Percentiles rank a stretch among this genome's conserved stretches.
phyloP scores from a whole-genome alignment of 2,888 invertebrate species.

The Kuschelorhynchus macadamiae region DNA sequence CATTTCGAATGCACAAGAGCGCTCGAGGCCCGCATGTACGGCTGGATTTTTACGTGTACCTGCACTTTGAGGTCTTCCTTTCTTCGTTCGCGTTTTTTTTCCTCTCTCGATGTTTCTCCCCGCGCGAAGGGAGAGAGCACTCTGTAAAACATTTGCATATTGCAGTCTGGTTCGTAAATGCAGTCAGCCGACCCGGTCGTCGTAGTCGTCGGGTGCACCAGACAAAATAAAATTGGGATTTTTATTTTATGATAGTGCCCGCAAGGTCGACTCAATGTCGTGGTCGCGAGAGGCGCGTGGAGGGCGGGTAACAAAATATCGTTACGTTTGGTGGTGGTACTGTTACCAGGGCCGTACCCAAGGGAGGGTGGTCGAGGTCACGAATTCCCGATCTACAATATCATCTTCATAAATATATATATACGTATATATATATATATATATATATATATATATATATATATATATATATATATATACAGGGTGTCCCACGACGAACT shows the following conservation, averaged over 20 bases:
- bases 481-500: too few species aligned
- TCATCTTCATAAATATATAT: too few species aligned
- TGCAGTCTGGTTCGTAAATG: constrained; percentile 34
- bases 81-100: constrained; percentile 15
- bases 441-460: too few species aligned
- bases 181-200: constrained; percentile 22
- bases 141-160: constrained; percentile 38
- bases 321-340: too few species aligned
- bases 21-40: constrained; percentile 17
- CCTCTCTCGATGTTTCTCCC: constrained; percentile 2
- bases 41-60: constrained; percentile 39
- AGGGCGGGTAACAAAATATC: too few species aligned
- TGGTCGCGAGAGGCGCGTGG: too few species aligned
- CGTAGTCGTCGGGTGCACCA: constrained; percentile 16
- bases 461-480: too few species aligned
- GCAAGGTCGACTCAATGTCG: constrained; percentile 32
- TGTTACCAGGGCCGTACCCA: too few species aligned
- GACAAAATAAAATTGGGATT: constrained; percentile 41
- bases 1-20: constrained; percentile 41
- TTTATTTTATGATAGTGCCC: constrained; percentile 37
- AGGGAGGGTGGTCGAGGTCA: too few species aligned
- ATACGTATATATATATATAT: too few species aligned
- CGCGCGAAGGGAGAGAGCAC: constrained; percentile 26
- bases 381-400: too few species aligned
- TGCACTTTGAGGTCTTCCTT: constrained; percentile 42